A percentile compares a stretch with the other conserved stretches of the same genome.
phyloP scores from a whole-genome alignment of 2,113 vertebrate genomes.

The Mionectes macconnelli region DNA sequence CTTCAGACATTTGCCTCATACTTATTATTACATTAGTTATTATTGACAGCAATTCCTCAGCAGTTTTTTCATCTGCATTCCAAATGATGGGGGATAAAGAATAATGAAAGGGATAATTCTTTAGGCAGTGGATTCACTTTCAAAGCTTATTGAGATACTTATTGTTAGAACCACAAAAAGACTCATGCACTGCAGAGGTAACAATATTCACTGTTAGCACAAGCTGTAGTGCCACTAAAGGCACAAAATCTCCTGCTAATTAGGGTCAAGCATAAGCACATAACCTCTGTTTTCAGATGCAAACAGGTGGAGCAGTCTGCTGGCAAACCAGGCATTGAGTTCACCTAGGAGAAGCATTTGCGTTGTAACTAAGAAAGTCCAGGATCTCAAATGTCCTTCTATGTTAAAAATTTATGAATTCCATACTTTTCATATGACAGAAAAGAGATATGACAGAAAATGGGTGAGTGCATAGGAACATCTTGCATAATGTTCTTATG shows the following conservation, averaged over 20 bases:
- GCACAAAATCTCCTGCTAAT: neutral
- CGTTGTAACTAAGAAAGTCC: neutral
- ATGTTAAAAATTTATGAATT: neutral
- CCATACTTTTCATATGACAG: neutral
- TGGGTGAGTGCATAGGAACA: neutral
- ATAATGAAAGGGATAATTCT: neutral
- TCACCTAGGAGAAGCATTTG: neutral
- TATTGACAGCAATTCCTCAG: neutral
- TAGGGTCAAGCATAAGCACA: neutral
- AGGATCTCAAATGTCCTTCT: neutral
- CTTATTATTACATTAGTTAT: neutral
- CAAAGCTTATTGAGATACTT: neutral
- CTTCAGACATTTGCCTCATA: neutral
- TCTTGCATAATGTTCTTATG: neutral
- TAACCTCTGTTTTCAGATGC: neutral
- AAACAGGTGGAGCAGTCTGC: neutral
- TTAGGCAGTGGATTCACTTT: neutral
- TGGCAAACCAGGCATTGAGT: neutral
- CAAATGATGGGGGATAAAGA: neutral
- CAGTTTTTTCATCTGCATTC: neutral
- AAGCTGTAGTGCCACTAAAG: neutral
- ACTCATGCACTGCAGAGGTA: neutral
- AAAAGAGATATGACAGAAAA: neutral
- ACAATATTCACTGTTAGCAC: neutral
- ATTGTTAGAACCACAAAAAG: neutral